Evolutionary conservation across 2,888 invertebrate species (phyloP).

Genomic region (Amorpha juglandis): DNA sequence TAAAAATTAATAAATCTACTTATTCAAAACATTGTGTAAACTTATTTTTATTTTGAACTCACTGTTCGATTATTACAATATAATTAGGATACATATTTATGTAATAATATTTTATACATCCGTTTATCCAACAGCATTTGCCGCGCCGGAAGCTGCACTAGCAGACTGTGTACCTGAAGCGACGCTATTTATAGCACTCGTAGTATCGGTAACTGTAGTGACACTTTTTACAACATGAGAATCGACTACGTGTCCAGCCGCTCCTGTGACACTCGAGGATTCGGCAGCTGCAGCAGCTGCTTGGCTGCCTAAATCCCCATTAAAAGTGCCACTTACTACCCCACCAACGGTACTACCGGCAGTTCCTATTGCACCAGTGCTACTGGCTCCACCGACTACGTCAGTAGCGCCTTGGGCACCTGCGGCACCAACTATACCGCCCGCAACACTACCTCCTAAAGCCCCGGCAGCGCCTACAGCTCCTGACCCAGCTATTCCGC

Average conservation of each 20-base stretch:
- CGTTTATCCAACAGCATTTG: background rate
- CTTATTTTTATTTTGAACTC: background rate
- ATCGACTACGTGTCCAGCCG: background rate
- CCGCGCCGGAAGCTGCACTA: background rate
- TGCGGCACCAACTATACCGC: background rate
- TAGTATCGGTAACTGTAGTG: constrained; percentile 10
- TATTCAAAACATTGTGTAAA: background rate
- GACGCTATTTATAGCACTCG: background rate
- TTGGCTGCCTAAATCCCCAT: constrained; percentile 1
- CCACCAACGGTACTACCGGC: background rate
- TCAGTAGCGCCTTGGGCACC: background rate
- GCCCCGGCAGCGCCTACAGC: background rate
- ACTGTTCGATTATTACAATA: background rate
- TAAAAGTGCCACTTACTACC: background rate
- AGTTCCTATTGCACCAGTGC: background rate
- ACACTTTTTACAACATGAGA: constrained; percentile 18
- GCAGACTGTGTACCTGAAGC: background rate
- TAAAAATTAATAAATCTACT: background rate
- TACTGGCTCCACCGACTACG: constrained; percentile 1
- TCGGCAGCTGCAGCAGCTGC: background rate
- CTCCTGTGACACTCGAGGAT: background rate
- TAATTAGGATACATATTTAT: no score
- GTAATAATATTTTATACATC: background rate
- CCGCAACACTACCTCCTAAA: background rate
- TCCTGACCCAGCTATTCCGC: constrained; percentile 1